Percentiles rank a stretch among this genome's conserved stretches.
These are phyloP conservation scores for Redunca redunca DNA, from an alignment of 2,113 vertebrate species.

Conservation along the genomic window DNA sequence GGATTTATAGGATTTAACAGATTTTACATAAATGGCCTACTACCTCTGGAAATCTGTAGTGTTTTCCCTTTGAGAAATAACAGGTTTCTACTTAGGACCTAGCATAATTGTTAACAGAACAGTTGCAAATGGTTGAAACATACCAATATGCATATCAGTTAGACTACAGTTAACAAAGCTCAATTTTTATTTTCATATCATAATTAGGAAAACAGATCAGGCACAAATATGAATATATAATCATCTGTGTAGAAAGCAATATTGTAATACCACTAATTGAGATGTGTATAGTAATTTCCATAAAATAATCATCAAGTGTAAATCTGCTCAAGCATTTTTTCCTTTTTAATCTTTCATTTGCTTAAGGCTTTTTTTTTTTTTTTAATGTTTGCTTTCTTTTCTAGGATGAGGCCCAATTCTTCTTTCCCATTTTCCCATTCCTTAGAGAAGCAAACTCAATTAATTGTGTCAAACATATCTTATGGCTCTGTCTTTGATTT, in stretches of 20 bases:
- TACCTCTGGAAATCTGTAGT: not conserved
- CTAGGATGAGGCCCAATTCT: constrained; percentile 78
- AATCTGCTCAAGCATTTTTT: not conserved
- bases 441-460: constrained; percentile 63
- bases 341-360: constrained; percentile 81
- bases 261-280: constrained; percentile 39
- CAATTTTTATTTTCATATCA: constrained; percentile 53
- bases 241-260: constrained; percentile 42
- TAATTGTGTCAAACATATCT: constrained; percentile 46
- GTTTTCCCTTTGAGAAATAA: not conserved
- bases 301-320: constrained; percentile 47
- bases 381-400: constrained; percentile 76
- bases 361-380: constrained; percentile 57
- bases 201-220: constrained; percentile 54
- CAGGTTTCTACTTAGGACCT: not conserved
- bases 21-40: not conserved
- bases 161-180: constrained; percentile 33
- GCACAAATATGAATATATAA: constrained; percentile 30
- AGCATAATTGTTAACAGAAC: constrained; percentile 28
- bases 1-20: not conserved
- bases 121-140: constrained; percentile 28
- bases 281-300: constrained; percentile 24
- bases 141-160: not conserved
- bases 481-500: constrained; percentile 11
- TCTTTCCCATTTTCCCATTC: constrained; percentile 74